phyloP scores from a whole-genome alignment of 2,113 vertebrate species.

The Brienomyrus brachyistius region DNA sequence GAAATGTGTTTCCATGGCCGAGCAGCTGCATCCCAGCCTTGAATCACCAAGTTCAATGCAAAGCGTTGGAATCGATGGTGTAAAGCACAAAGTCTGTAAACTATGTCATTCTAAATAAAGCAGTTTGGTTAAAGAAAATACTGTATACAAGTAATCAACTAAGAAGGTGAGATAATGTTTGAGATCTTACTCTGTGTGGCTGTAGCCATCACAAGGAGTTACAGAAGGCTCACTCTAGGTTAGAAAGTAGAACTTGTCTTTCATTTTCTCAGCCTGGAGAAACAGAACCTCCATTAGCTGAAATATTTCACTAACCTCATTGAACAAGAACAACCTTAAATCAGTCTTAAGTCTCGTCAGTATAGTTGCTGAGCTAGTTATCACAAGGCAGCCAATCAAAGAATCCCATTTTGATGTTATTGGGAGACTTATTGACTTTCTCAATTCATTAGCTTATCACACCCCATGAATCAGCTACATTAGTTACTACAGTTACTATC shows the following conservation, averaged over 20 bases:
- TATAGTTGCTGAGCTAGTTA: background rate
- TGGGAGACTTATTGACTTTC: background rate
- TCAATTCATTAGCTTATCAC: background rate
- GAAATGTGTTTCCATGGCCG: too few relatives aligned
- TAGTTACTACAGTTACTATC: background rate
- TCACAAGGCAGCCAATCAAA: background rate
- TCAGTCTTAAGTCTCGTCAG: background rate
- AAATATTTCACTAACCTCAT: background rate
- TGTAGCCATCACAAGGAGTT: background rate
- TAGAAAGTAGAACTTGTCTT: background rate
- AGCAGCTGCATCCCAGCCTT: too few relatives aligned
- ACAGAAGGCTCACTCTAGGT: background rate
- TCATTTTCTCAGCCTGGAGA: background rate
- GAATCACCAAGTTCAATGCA: too few relatives aligned
- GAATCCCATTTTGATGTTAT: background rate
- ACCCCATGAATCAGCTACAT: background rate
- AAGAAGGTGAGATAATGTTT: too few relatives aligned
- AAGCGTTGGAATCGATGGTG: too few relatives aligned
- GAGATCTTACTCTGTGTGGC: too few relatives aligned
- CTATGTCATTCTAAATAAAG: too few relatives aligned
- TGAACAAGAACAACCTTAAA: background rate
- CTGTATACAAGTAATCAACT: too few relatives aligned
- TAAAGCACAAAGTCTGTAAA: too few relatives aligned
- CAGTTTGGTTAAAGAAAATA: too few relatives aligned
- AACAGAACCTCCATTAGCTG: background rate